Evolutionary conservation across 2,888 invertebrate genomes (phyloP), one percentile per base, ranked within the genome.

Genomic region (Caenorhabditis macrosperma): DNA sequence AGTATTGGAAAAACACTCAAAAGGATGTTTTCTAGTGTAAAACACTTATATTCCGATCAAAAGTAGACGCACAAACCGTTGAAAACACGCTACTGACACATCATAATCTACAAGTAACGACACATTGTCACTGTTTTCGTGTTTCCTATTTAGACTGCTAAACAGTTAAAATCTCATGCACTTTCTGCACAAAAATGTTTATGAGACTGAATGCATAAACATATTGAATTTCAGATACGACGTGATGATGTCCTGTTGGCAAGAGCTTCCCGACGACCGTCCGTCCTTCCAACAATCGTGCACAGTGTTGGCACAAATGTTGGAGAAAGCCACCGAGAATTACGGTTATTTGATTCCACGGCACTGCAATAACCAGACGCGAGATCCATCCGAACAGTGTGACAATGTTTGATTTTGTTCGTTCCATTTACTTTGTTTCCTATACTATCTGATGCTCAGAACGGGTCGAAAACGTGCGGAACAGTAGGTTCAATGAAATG

Each of bases 191-290:
- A 9, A 33, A 33, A 33, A 33, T n/a, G n/a, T n/a, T n/a, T n/a
- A n/a, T n/a, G n/a, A n/a, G n/a, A n/a, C n/a, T n/a, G n/a, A n/a
- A n/a, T n/a, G n/a, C n/a, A n/a, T n/a, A n/a, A n/a, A n/a, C n/a
- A n/a, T n/a, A n/a, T n/a, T n/a, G n/a, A n/a, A n/a, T 64, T 87
- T 44, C 72, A 88, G 88, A 10, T 88, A 84, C 64, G 71, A 79
- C 1, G 68, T 88, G n/a, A 87, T 88, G 87, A 63, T 44, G 26
- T 52, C 44, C 9, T 85, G 86, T 30, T 88, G 88, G 88, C 38
- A 72, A 60, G 71, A 72, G 24, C 66, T 81, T 2, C 72, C 87
- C 0, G 67, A 38, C 0, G 52, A 84, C 9, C 81, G 87, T 26
- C 86, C 85, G 12, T 64, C 83, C 0, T 87, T 87, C 78, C 59